phyloP scores from a whole-genome alignment of 2,888 invertebrate species.

The Folsomia candida region DNA sequence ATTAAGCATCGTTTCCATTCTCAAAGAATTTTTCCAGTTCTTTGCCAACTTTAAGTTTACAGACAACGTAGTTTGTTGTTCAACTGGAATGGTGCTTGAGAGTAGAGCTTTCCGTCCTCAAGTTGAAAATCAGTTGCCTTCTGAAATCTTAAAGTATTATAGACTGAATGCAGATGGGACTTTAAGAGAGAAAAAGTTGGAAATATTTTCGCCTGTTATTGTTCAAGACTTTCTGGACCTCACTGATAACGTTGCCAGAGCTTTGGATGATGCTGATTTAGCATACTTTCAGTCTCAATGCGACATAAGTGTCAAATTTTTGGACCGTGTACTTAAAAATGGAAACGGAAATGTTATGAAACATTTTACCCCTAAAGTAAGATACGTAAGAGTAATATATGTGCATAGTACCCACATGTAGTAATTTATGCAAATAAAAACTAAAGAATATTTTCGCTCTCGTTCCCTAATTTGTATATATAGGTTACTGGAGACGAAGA shows the following conservation, averaged over 20 bases:
- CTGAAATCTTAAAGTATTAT: not conserved
- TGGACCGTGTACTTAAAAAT: not conserved
- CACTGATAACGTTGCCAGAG: not conserved
- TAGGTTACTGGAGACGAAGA: no score
- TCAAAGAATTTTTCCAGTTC: slow-evolving; percentile 26
- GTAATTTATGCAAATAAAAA: no score
- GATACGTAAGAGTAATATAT: no score
- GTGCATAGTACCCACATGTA: no score
- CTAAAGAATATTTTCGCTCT: no score
- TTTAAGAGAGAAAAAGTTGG: not conserved
- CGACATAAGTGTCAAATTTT: not conserved
- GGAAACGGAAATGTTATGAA: not conserved
- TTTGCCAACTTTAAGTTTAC: slow-evolving; percentile 26
- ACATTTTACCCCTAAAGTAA: not conserved
- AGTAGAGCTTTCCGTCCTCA: not conserved
- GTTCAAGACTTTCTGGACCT: slow-evolving; percentile 7
- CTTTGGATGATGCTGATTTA: not conserved
- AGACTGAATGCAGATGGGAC: not conserved
- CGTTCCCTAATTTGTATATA: no score
- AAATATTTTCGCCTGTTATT: not conserved
- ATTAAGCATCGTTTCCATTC: slow-evolving; percentile 22
- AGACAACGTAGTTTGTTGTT: slow-evolving; percentile 17
- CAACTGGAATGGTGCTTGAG: not conserved
- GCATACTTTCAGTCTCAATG: not conserved
- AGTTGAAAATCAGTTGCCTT: not conserved